These are phyloP conservation scores for Drosophila cognata DNA, from an alignment of 2,888 invertebrate species.

Conservation along the genomic window DNA sequence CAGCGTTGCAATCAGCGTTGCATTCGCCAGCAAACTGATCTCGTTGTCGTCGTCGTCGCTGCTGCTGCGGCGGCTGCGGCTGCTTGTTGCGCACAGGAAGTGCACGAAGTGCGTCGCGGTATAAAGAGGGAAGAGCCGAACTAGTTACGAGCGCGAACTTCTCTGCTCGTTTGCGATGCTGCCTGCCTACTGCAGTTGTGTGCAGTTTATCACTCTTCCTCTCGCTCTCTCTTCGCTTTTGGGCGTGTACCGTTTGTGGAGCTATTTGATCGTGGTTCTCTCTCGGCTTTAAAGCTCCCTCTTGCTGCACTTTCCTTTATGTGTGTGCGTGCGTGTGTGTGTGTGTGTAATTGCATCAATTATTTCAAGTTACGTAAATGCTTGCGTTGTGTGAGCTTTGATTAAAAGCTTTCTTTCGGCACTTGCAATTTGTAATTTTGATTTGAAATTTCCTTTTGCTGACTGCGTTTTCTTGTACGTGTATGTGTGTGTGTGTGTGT, in stretches of 20 bases:
- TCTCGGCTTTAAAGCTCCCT: constrained; percentile 53
- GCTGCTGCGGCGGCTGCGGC: constrained; percentile 52
- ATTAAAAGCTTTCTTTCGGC: constrained; percentile 64
- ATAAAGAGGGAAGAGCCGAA: constrained; percentile 43
- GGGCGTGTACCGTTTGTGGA: constrained; percentile 56
- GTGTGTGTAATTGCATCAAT: constrained; percentile 51
- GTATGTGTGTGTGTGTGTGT: background rate
- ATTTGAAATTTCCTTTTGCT: constrained; percentile 53
- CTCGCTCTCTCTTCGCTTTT: constrained; percentile 22
- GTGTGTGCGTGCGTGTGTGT: constrained; percentile 34
- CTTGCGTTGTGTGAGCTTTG: constrained; percentile 45
- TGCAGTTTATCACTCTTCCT: constrained; percentile 35
- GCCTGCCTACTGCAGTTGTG: constrained; percentile 40
- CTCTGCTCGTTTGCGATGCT: constrained; percentile 38
- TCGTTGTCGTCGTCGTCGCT: constrained; percentile 43
- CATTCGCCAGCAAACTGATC: constrained; percentile 76
- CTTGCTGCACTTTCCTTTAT: constrained; percentile 58
- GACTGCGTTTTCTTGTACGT: constrained; percentile 55
- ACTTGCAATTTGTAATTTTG: constrained; percentile 61
- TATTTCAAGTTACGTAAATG: constrained; percentile 72
- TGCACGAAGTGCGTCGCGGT: constrained; percentile 65
- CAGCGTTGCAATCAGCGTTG: constrained; percentile 77
- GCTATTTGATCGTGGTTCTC: constrained; percentile 43
- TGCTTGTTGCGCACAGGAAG: constrained; percentile 72
- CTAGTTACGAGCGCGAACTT: constrained; percentile 66